Base-by-base conservation (phyloP, 2,888 invertebrate genomes). In the Mayetiola destructor region DNA sequence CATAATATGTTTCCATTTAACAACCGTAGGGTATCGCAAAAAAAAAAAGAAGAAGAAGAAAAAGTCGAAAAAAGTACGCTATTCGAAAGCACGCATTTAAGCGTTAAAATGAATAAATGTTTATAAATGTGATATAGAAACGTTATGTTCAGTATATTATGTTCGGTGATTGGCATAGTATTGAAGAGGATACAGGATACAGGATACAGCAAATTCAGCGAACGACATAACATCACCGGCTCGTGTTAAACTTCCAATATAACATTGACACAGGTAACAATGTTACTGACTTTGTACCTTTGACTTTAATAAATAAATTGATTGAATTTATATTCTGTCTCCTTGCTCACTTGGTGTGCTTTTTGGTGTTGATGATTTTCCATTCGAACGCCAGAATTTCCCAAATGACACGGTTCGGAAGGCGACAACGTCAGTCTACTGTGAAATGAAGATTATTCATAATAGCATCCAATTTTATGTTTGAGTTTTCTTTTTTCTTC, bases 1-100 rank as follows among this genome's bases (percentile, higher is more conserved):
- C 37, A 37, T 37, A 37, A 37, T 37, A 37, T 37, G 37, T 37
- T 37, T 37, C n/a, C 37, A 37, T 37, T 37, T 37, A 37, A n/a
- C 37, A 37, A 37, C 37, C 12, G n/a, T 37, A 12, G 37, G n/a
- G 37, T 4, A 4, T 4, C 5, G n/a, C n/a, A n/a, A n/a, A n/a
- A n/a, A n/a, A n/a, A n/a, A n/a, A n/a, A n/a, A n/a, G n/a, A n/a
- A n/a, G n/a, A n/a, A n/a, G n/a, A n/a, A n/a, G n/a, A n/a, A n/a
- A n/a, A n/a, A n/a, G n/a, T n/a, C n/a, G n/a, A n/a, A n/a, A n/a
- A n/a, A n/a, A n/a, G n/a, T n/a, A n/a, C n/a, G n/a, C n/a, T n/a
- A n/a, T n/a, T n/a, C n/a, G n/a, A n/a, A n/a, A n/a, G n/a, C n/a
- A n/a, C n/a, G n/a, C n/a, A n/a, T n/a, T n/a, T n/a, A n/a, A n/a